Evolutionary conservation across 2,888 invertebrate species (phyloP), one percentile per base, ranked within the genome.

Genomic region (Craniophora ligustri): DNA sequence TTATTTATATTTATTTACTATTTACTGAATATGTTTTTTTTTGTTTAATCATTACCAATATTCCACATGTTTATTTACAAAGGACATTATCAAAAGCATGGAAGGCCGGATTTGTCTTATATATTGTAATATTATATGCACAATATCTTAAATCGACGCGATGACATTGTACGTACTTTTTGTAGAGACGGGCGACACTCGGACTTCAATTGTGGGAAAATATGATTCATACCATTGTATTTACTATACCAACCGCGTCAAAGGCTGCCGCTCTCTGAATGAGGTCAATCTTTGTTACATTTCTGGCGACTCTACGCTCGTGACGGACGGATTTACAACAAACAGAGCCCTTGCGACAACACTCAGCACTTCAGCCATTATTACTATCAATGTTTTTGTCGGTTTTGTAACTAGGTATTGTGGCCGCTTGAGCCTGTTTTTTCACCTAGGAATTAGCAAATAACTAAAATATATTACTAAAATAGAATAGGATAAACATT

Each of bases 201-300:
- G 57, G 60, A 60, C 55, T 62, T 63, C 57, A 75, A 77, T 85
- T 83, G 81, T 82, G 80, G 77, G 85, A 88, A 84, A 81, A 85
- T 79, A 81, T 89, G 88, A 90, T 76, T 89, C 89, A 88, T 75
- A 51, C 75, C 72, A 86, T 88, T 88, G 86, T 88, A 75, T 79
- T 83, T 79, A 76, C 70, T 76, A 80, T 72, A 68, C 75, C 67
- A 76, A 81, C 79, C 82, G 79, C 79, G 72, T 82, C 85, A 83
- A 82, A 84, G 75, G 79, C 65, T 68, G 67, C 81, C 81, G 84
- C 76, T 75, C 70, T 72, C 80, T 80, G 70, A 83, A 85, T 87
- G 88, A 85, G 87, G 88, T 81, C 82, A 86, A 84, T 81, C 82
- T 82, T 83, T 77, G 79, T 83, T 82, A 82, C 77, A 77, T 80